A percentile compares a stretch with the other conserved stretches of the same genome.
Conservation (phyloP, 2,888 invertebrate genomes). For the Pollenia labialis region DNA sequence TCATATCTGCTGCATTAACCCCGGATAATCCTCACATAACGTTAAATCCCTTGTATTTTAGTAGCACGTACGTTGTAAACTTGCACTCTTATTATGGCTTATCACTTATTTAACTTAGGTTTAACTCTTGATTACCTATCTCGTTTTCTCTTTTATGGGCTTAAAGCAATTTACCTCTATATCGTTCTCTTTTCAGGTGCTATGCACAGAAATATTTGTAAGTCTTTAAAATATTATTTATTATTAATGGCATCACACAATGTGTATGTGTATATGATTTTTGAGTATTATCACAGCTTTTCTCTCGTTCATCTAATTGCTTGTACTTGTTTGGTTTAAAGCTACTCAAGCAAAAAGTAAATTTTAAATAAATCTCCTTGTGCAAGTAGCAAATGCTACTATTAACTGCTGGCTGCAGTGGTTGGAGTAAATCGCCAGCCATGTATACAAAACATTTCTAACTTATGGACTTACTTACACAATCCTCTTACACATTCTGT, state of each 20-base stretch:
- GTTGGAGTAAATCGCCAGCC: conserved; percentile 27
- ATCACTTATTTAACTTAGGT: conserved; percentile 44
- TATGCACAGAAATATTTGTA: conserved; percentile 11
- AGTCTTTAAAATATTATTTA: conserved; percentile 39
- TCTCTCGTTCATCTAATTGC: conserved; percentile 57
- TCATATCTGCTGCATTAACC: conserved; percentile 31
- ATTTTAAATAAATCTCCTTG: conserved; percentile 68
- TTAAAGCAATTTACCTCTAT: neutral
- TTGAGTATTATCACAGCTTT: conserved; percentile 70
- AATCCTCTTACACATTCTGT: conserved; percentile 30
- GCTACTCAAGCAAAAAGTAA: conserved; percentile 58
- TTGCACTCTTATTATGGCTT: conserved; percentile 55
- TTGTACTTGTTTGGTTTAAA: conserved; percentile 1
- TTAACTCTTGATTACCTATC: conserved; percentile 35
- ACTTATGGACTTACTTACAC: conserved; percentile 56
- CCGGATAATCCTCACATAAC: conserved; percentile 42
- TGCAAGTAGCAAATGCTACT: neutral
- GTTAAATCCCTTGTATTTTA: conserved; percentile 17
- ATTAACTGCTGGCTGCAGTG: neutral
- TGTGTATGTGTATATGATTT: conserved; percentile 57
- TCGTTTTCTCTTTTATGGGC: neutral
- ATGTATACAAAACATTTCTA: conserved; percentile 52
- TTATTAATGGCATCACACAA: conserved; percentile 11
- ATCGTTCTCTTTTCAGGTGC: neutral
- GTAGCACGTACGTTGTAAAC: conserved; percentile 37